Evolutionary conservation across 2,797 vertebrate species (phyloP), one percentile per base, ranked within the genome.

Genomic region (Naso thynnoides): DNA sequence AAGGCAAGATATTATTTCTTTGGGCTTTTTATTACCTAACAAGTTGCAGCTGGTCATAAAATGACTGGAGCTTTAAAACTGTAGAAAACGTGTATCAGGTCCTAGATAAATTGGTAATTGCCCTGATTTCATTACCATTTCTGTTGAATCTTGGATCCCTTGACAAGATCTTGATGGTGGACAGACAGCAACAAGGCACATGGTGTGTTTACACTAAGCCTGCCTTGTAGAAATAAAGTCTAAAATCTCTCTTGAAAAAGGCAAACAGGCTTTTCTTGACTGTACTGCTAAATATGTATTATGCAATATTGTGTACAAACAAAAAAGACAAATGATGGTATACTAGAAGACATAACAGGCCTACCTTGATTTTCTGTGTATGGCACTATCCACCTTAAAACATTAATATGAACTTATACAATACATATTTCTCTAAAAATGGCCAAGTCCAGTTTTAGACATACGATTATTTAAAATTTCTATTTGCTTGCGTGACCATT

Each of bases 351-450:
- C 36, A 56, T 24, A 52, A 45, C 38, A 58, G 39, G 16, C 39
- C 29, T 57, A 39, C 18, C 27, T 52, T 31, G 47, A 1, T 3
- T 27, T 27, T 59, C 14, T 10, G 15, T 50, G 6, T 27, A 42
- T 36, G 14, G 21, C 27, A 38, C n/a, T 38, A 76, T 19, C 8
- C 11, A 58, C 53, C 39, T 49, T 42, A 8, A 27, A 57, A 56
- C 4, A 27, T 27, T 8, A 16, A 24, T 14, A 24, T 1, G 18
- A 7, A 6, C 33, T 62, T 54, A 26, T 8, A 10, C 5, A 54
- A 67, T 60, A 58, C 45, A 45, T 45, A n/a, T n/a, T n/a, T n/a
- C n/a, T n/a, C n/a, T n/a, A 29, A 10, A 58, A 14, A 49, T 21
- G 1, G 31, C 16, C 3, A 41, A 2, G 3, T 36, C 4, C 6